phyloP scores from a whole-genome alignment of 2,888 invertebrate genomes.

The Drosophila colorata region DNA sequence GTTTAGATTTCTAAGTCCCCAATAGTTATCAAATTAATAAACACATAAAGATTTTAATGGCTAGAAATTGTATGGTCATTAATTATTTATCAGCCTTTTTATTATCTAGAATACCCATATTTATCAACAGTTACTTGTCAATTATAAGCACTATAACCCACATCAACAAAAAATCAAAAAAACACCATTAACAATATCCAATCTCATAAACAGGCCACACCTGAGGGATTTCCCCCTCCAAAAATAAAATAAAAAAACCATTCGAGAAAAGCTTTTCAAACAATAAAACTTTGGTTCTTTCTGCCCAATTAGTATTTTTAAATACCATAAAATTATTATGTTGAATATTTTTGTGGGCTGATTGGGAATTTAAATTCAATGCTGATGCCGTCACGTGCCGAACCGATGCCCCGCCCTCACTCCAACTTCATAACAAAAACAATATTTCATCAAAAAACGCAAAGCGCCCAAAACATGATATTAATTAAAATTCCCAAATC shows the following conservation, averaged over 20 bases:
- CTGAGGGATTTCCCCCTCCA: conserved; percentile 23
- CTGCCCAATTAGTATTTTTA: conserved; percentile 66
- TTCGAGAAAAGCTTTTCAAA: conserved; percentile 35
- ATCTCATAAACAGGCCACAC: conserved; percentile 44
- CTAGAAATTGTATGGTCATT: conserved; percentile 3
- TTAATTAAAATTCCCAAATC: conserved; percentile 82
- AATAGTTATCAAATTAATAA: conserved; percentile 2
- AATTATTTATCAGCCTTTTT: background rate
- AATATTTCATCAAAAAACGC: conserved; percentile 64
- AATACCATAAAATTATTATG: conserved; percentile 68
- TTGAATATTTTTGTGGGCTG: conserved; percentile 42
- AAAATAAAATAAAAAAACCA: background rate
- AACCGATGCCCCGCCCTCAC: background rate
- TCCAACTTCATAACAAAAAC: conserved; percentile 18
- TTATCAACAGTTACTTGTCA: conserved; percentile 27
- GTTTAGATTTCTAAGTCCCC: background rate
- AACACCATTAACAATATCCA: conserved; percentile 32
- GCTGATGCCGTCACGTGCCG: background rate
- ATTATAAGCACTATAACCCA: conserved; percentile 36
- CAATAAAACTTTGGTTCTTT: conserved; percentile 33
- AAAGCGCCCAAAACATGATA: conserved; percentile 65
- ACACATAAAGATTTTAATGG: background rate
- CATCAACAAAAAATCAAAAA: conserved; percentile 19
- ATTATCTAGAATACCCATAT: conserved; percentile 7
- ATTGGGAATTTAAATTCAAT: conserved; percentile 45